Base-by-base conservation (phyloP, 2,797 vertebrate genomes). In the Acestrorhynchus altus region DNA sequence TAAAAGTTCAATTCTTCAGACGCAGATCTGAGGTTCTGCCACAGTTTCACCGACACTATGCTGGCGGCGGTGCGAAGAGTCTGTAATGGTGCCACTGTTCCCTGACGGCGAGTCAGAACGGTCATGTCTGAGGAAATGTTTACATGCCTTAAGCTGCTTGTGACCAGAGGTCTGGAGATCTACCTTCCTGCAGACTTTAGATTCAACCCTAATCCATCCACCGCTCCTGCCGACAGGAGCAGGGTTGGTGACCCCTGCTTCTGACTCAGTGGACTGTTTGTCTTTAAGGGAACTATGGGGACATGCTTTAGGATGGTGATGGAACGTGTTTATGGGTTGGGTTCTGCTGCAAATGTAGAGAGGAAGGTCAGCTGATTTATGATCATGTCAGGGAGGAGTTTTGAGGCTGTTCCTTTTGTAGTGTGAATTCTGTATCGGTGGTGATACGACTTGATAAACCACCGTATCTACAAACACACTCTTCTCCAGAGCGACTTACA, bases 381-480 rank as follows among this genome's bases (percentile, higher is more conserved):
- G 10, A 40, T 1, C 0, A 57, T 4, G n/a, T 59, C 18, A 22
- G 0, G n/a, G 10, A 59, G n/a, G 40, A 44, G 0, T 28, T 11
- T 66, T 28, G 16, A 18, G n/a, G 12, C 6, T 18, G 28, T 31
- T 76, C n/a, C 40, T 75, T 65, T 22, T 8, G 52, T 39, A 8
- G 20, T 39, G 31, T 11, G 18, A 52, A 26, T 49, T 22, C 42
- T 35, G 22, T 8, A 13, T 72, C n/a, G 35, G 57, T 16, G 39
- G 13, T 54, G 20, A 80, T 64, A 9, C 9, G 39, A 4, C 12
- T 35, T 46, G 39, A 49, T 73, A 47, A 73, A 39, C 4, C 22
- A n/a, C 70, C 1, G 6, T 35, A 52, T 76, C 20, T 39, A 40
- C 24, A 74, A 59, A 56, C 52, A 18, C 42, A 22, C 28, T 54